Conservation (phyloP, 2,797 vertebrate species). For the Chelon labrosus region DNA sequence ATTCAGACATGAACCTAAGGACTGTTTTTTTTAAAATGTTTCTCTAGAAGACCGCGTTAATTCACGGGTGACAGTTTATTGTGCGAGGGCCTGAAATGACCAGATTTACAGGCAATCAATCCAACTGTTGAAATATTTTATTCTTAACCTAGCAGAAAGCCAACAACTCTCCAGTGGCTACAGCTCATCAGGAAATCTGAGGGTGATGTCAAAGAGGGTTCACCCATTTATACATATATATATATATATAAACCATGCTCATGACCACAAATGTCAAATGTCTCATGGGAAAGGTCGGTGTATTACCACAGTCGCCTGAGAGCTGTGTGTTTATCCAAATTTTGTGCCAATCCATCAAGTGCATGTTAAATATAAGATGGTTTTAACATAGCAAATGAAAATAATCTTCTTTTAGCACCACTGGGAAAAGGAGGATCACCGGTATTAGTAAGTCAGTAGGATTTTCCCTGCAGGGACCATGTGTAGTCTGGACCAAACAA, state of each 20-base stretch:
- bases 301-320: no score
- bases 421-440: neutral
- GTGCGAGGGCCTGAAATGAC: neutral
- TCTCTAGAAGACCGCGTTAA: neutral
- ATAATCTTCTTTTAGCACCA: no score
- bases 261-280: no score
- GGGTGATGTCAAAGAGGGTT: no score
- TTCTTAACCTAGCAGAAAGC: no score
- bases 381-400: no score
- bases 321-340: no score
- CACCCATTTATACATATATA: no score
- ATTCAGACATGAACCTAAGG: neutral
- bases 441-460: neutral
- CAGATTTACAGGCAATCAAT: neutral
- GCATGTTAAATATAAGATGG: neutral
- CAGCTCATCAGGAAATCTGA: no score
- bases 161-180: no score
- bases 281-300: no score
- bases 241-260: no score
- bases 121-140: neutral
- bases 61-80: neutral
- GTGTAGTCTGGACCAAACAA: neutral
- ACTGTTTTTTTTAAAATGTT: neutral
- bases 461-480: neutral
- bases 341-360: neutral